A percentile compares a stretch with the other conserved stretches of the same genome.
Evolutionary conservation across 2,888 invertebrate species (phyloP).

Genomic region (Cephus pygmeus): DNA sequence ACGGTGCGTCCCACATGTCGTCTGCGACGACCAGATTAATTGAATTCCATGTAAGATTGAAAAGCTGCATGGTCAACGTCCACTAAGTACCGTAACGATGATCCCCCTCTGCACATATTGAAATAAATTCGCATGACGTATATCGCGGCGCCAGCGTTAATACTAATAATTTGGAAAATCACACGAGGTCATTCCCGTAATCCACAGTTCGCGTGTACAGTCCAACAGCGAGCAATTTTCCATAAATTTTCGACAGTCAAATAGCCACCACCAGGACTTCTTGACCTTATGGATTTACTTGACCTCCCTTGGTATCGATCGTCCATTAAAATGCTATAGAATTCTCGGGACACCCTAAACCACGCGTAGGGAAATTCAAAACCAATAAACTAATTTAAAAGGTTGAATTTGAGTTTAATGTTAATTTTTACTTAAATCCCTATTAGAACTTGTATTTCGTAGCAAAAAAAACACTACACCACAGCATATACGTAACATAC

Average conservation of each 20-base stretch:
- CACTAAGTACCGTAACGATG: not conserved
- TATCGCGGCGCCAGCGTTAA: not conserved
- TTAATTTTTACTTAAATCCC: not conserved
- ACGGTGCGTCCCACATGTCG: slow-evolving; percentile 8
- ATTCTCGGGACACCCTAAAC: not conserved
- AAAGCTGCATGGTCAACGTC: slow-evolving; percentile 11
- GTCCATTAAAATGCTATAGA: not conserved
- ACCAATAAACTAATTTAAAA: not conserved
- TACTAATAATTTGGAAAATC: not conserved
- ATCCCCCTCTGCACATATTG: not conserved
- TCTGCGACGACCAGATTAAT: slow-evolving; percentile 54
- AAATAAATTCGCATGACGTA: not conserved
- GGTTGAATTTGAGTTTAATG: not conserved
- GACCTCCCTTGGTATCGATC: not conserved
- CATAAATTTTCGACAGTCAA: not conserved
- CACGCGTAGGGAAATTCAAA: not conserved
- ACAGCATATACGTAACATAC: not conserved
- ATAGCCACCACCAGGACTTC: not conserved
- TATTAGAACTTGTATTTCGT: not conserved
- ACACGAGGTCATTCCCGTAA: not conserved
- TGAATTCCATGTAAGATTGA: slow-evolving; percentile 55
- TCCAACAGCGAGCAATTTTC: not conserved
- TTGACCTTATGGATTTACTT: not conserved
- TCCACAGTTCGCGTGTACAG: not conserved
- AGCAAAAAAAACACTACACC: not conserved